These are phyloP conservation scores for Erannis defoliaria DNA, from an alignment of 2,888 invertebrate species.

Conservation along the genomic window DNA sequence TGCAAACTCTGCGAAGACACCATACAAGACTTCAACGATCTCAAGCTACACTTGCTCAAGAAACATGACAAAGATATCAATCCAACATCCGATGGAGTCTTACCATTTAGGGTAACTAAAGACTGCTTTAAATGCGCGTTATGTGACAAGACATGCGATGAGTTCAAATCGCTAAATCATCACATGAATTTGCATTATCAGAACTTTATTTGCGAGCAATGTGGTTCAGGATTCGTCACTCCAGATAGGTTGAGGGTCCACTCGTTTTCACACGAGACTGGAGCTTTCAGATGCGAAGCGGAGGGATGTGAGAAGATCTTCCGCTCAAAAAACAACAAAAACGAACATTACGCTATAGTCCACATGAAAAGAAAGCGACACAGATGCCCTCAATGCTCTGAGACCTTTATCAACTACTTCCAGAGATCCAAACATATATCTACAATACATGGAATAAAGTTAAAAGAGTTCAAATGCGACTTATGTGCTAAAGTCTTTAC, in stretches of 20 bases:
- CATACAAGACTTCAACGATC: constrained; percentile 53
- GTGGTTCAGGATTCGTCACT: constrained; percentile 76
- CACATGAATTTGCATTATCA: constrained; percentile 81
- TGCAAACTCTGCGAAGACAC: constrained; percentile 69
- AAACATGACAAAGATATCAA: constrained; percentile 65
- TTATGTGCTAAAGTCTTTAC: constrained; percentile 75
- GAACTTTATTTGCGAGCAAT: constrained; percentile 79
- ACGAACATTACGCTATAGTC: constrained; percentile 80
- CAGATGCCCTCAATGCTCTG: constrained; percentile 74
- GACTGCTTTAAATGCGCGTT: constrained; percentile 67
- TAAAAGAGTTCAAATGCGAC: constrained; percentile 76
- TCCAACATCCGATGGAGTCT: constrained; percentile 60
- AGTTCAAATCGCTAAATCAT: constrained; percentile 75
- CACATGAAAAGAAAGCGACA: constrained; percentile 79
- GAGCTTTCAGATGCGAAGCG: constrained; percentile 72
- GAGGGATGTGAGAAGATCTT: constrained; percentile 78
- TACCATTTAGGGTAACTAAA: constrained; percentile 70
- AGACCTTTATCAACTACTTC: constrained; percentile 76
- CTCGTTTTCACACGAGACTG: constrained; percentile 71
- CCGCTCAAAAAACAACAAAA: constrained; percentile 75
- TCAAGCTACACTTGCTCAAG: constrained; percentile 68
- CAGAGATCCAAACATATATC: constrained; percentile 78
- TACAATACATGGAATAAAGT: constrained; percentile 68
- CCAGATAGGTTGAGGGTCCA: constrained; percentile 73
- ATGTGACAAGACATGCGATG: constrained; percentile 65